A percentile compares a stretch with the other conserved stretches of the same genome.
Conservation (phyloP, 2,888 invertebrate species). For the Apomyelois bistriatella region DNA sequence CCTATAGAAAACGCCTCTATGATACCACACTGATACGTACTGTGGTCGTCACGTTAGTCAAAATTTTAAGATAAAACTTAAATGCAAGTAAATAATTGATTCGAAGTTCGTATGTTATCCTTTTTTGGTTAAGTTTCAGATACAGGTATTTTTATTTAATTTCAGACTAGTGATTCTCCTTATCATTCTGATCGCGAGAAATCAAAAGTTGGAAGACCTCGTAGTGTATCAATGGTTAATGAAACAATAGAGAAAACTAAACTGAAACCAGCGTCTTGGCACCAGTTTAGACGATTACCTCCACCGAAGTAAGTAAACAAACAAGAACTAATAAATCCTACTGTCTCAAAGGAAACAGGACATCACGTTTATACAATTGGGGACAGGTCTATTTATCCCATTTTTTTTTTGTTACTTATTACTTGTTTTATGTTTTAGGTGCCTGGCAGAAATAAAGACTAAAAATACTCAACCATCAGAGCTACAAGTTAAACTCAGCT, state of each 20-base stretch:
- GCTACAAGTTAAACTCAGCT: conserved; percentile 83
- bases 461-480: conserved; percentile 76
- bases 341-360: no score
- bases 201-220: conserved; percentile 56
- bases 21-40: no score
- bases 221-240: conserved; percentile 71
- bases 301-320: conserved; percentile 57
- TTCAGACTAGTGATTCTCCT: conserved; percentile 71
- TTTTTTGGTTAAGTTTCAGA: no score
- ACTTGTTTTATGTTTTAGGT: conserved; percentile 50
- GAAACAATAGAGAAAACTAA: conserved; percentile 60
- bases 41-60: no score
- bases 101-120: no score
- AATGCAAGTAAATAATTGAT: no score
- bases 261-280: conserved; percentile 73
- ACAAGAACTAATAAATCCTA: background rate
- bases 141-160: background rate
- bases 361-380: no score
- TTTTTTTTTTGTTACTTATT: background rate
- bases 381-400: no score
- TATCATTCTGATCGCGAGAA: conserved; percentile 69
- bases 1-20: no score
- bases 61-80: no score
- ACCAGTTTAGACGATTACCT: conserved; percentile 68
- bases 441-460: conserved; percentile 60